Percentiles rank a stretch among this genome's conserved stretches.
phyloP scores from a whole-genome alignment of 2,113 vertebrate genomes.

The Podarcis muralis region DNA sequence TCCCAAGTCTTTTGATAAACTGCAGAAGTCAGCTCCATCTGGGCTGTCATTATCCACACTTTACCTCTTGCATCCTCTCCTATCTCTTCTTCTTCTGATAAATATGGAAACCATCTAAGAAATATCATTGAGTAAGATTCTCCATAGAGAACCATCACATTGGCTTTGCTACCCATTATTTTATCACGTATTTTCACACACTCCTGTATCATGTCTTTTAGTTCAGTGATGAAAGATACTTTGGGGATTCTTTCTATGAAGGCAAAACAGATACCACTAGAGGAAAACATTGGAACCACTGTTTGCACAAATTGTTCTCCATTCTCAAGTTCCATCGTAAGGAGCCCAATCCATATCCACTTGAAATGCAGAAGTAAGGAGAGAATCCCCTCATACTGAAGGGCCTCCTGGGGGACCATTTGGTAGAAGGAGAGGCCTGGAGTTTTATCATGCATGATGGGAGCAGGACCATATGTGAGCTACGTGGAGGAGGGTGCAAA shows the following conservation, averaged over 20 bases:
- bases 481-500: not conserved
- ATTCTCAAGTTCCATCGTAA: not conserved
- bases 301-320: not conserved
- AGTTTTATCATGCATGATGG: not conserved
- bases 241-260: not conserved
- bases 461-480: not conserved
- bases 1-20: not conserved
- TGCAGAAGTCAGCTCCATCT: not conserved
- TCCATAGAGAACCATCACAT: not conserved
- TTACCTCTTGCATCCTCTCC: not conserved
- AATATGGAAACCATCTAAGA: not conserved
- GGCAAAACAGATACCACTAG: not conserved
- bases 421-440: not conserved
- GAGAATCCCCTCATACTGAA: not conserved
- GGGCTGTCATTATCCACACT: constrained; percentile 13
- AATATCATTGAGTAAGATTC: not conserved
- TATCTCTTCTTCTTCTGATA: too few relatives aligned
- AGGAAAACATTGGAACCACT: not conserved
- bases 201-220: not conserved
- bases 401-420: not conserved
- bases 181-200: not conserved
- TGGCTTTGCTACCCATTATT: not conserved
- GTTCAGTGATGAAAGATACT: not conserved
- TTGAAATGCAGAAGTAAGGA: not conserved
- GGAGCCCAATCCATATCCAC: not conserved